These are phyloP conservation scores for Hymenopus coronatus DNA, from an alignment of 2,888 invertebrate genomes.

Conservation along the genomic window DNA sequence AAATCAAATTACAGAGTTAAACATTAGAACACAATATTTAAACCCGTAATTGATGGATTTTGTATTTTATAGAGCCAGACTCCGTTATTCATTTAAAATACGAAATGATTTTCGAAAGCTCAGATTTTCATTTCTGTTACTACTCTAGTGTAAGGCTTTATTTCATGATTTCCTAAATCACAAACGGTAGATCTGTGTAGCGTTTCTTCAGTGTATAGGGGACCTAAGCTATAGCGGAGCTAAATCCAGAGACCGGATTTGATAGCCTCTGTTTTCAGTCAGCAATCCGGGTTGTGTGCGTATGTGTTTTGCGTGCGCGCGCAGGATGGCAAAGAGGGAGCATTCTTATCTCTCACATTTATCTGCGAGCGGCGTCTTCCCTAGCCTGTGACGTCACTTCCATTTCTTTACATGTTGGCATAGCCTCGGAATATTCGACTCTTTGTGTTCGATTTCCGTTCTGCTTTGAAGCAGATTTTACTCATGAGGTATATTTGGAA, in stretches of 20 bases:
- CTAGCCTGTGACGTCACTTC: not conserved
- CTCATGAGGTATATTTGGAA: too few species aligned
- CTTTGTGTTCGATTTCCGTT: not conserved
- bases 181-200: too few species aligned
- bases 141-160: too few species aligned
- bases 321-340: not conserved
- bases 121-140: too few species aligned
- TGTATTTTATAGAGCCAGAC: too few species aligned
- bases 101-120: too few species aligned
- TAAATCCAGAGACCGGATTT: not conserved
- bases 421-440: not conserved
- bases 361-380: constrained; percentile 4
- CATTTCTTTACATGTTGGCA: not conserved
- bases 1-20: too few species aligned
- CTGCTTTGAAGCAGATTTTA: not conserved
- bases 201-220: not conserved
- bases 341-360: constrained; percentile 23
- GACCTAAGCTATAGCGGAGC: not conserved
- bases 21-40: too few species aligned
- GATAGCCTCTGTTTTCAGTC: not conserved
- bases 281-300: constrained; percentile 12
- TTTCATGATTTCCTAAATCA: too few species aligned
- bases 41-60: too few species aligned
- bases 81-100: too few species aligned
- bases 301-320: not conserved